phyloP scores from a whole-genome alignment of 2,113 vertebrate genomes.

The Solenodon paradoxus region DNA sequence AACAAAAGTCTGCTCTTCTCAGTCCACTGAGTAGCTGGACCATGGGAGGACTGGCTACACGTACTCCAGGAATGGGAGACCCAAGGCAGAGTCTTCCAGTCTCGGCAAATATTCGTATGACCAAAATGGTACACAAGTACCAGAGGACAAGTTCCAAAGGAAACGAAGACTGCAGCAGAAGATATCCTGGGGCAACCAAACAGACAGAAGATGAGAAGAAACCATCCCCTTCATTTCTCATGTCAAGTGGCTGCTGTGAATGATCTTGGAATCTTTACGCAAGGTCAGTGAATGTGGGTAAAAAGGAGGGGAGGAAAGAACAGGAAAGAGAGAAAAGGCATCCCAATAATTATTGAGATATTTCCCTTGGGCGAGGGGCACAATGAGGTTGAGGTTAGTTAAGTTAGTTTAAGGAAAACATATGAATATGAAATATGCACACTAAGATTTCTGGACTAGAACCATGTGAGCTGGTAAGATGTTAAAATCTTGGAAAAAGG shows the following conservation, averaged over 20 bases:
- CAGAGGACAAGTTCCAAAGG: neutral
- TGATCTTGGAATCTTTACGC: neutral
- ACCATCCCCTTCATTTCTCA: neutral
- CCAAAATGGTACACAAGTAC: neutral
- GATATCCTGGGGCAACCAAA: neutral
- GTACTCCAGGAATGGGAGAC: neutral
- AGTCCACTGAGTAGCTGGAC: too few relatives aligned
- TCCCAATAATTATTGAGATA: neutral
- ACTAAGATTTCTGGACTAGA: neutral
- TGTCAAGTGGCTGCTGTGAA: too few relatives aligned
- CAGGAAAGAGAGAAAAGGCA: neutral
- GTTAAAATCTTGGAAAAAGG: neutral
- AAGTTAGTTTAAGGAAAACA: neutral
- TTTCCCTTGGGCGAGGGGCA: neutral
- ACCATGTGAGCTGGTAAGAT: neutral
- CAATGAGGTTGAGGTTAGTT: neutral
- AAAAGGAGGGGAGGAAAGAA: neutral
- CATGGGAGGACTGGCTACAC: neutral
- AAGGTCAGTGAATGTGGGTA: neutral
- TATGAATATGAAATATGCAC: neutral
- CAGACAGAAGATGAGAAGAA: neutral
- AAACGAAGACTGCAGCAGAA: neutral
- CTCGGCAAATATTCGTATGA: neutral
- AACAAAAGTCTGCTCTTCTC: neutral
- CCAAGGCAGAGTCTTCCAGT: neutral